phyloP scores from a whole-genome alignment of 2,113 vertebrate genomes.

The Ochotona curzoniae region DNA sequence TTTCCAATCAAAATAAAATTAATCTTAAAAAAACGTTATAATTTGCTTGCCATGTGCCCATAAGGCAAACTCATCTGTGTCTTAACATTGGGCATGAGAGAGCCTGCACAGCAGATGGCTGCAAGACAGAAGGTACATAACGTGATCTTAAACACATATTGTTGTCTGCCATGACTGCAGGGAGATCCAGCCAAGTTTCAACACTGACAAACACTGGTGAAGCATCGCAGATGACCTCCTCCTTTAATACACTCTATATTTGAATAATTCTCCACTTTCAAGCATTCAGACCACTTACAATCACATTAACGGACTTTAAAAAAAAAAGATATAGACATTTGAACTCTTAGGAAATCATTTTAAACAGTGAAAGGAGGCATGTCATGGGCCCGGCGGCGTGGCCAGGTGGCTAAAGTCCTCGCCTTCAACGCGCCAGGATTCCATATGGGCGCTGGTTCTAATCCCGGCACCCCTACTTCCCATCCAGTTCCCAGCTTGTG shows the following conservation, averaged over 20 bases:
- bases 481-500: too few species aligned
- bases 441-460: too few species aligned
- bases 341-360: slow-evolving; percentile 3
- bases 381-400: too few species aligned
- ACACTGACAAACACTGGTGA: not conserved
- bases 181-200: not conserved
- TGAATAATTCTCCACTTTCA: not conserved
- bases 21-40: not conserved
- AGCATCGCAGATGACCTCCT: not conserved
- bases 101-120: not conserved
- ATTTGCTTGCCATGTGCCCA: not conserved
- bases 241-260: not conserved
- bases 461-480: too few species aligned
- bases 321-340: not conserved
- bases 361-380: not conserved
- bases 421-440: too few species aligned
- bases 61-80: not conserved
- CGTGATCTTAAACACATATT: not conserved
- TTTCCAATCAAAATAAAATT: too few species aligned
- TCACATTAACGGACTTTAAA: not conserved
- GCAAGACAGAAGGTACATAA: not conserved
- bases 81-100: too few species aligned
- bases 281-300: not conserved
- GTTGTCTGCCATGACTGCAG: not conserved
- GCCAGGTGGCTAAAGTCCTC: too few species aligned